Conservation (phyloP, 2,888 invertebrate species). For the Adineta ricciae region DNA sequence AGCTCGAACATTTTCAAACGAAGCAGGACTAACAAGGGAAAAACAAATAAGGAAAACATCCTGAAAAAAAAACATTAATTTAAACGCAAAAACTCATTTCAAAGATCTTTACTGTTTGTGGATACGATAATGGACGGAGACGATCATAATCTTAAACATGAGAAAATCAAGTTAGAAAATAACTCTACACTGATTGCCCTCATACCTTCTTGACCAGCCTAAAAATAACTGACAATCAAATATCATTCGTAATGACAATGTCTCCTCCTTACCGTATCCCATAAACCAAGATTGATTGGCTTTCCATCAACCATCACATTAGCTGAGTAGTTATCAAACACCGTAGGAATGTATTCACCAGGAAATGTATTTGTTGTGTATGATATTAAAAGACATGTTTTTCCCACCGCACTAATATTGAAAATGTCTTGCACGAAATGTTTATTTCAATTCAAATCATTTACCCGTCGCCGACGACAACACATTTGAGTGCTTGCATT, state of each 20-base stretch:
- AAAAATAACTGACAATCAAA: neutral
- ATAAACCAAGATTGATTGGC: slow-evolving; percentile 38
- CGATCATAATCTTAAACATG: slow-evolving; percentile 74
- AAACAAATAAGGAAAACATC: slow-evolving; percentile 98
- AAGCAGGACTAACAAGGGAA: slow-evolving; percentile 93
- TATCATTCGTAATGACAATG: neutral
- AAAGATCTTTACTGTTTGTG: slow-evolving; percentile 65
- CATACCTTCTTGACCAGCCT: slow-evolving; percentile 30
- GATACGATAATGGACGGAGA: slow-evolving; percentile 85
- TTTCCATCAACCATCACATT: slow-evolving; percentile 41
- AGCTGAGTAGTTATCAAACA: slow-evolving; percentile 44
- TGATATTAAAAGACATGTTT: slow-evolving; percentile 94
- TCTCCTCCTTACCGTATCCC: slow-evolving; percentile 43
- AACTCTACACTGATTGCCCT: neutral
- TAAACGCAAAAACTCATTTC: neutral
- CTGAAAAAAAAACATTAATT: slow-evolving; percentile 40
- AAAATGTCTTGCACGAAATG: neutral
- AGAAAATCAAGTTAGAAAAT: neutral
- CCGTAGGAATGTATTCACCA: slow-evolving; percentile 52
- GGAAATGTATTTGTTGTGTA: slow-evolving; percentile 99
- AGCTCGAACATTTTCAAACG: slow-evolving; percentile 96
- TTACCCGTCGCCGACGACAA: slow-evolving; percentile 32
- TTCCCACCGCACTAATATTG: slow-evolving; percentile 84
- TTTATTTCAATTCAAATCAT: neutral
- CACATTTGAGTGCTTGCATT: slow-evolving; percentile 31